phyloP scores from a whole-genome alignment of 2,113 vertebrate species.

The Oxyura jamaicensis region DNA sequence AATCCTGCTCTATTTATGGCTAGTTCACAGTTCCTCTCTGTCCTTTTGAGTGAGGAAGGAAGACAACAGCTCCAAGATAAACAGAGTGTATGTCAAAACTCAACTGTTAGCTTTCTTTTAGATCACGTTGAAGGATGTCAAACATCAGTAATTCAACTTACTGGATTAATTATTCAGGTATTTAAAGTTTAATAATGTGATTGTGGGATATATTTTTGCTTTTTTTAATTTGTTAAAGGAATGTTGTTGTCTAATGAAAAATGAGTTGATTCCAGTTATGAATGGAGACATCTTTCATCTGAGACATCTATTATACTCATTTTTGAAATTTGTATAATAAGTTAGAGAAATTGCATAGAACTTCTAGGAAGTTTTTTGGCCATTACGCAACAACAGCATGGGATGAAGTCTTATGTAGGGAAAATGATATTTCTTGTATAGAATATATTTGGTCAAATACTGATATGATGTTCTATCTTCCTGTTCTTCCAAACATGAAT shows the following conservation, averaged over 20 bases:
- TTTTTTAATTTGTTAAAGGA: not conserved
- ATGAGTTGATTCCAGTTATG: not conserved
- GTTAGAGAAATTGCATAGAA: not conserved
- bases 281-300: not conserved
- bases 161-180: slow-evolving; percentile 89
- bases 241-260: not conserved
- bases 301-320: not conserved
- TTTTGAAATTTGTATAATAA: not conserved
- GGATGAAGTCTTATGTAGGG: not conserved
- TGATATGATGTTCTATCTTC: not conserved
- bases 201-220: not conserved
- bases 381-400: not conserved
- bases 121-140: slow-evolving; percentile 63
- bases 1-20: slow-evolving; percentile 73
- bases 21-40: slow-evolving; percentile 86
- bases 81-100: not conserved
- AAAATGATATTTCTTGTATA: not conserved
- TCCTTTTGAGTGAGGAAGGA: slow-evolving; percentile 86
- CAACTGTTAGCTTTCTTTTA: slow-evolving; percentile 76
- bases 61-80: slow-evolving; percentile 64
- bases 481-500: not conserved
- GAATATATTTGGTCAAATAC: not conserved
- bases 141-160: slow-evolving; percentile 77
- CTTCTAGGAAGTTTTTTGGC: not conserved
- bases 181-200: not conserved